Evolutionary conservation across 1,140 invertebrate species (phyloP).

Genomic region (Phortica variegata): DNA sequence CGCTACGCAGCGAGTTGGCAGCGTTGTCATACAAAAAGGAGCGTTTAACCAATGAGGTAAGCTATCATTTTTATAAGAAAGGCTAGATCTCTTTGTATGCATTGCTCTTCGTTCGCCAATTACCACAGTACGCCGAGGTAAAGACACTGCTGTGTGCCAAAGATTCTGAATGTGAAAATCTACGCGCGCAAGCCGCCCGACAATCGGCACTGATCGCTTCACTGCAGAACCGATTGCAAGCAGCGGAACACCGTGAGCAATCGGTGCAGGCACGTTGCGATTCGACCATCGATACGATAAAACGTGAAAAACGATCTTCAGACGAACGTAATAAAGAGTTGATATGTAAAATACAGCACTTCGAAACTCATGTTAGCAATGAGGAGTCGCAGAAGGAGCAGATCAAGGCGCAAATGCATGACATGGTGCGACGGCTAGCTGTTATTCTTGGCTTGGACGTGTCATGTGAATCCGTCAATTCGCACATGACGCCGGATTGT

Average conservation of each 20-base stretch:
- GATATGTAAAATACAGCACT: conserved; percentile 69
- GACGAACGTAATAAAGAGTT: conserved; percentile 75
- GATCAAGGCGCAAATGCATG: conserved; percentile 65
- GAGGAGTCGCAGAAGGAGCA: conserved; percentile 70
- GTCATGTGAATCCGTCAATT: conserved; percentile 63
- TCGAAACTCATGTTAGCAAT: conserved; percentile 69
- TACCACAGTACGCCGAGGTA: conserved; percentile 35
- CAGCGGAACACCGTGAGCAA: conserved; percentile 73
- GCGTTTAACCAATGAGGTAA: conserved; percentile 72
- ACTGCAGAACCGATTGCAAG: conserved; percentile 75
- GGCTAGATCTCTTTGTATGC: not conserved
- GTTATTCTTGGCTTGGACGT: conserved; percentile 68
- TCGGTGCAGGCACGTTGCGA: conserved; percentile 69
- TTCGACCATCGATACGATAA: conserved; percentile 69
- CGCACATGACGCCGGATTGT: conserved; percentile 65
- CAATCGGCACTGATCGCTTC: conserved; percentile 78
- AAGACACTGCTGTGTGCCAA: conserved; percentile 34
- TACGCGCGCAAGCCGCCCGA: conserved; percentile 76
- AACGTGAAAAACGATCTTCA: conserved; percentile 71
- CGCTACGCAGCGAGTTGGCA: conserved; percentile 75
- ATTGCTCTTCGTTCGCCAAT: not conserved
- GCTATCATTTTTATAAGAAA: not conserved
- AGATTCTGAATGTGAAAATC: conserved; percentile 48
- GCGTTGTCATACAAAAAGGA: conserved; percentile 79
- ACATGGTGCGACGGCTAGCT: conserved; percentile 68